Base-by-base conservation (phyloP, 2,113 vertebrate genomes). In the Uria aalge region DNA sequence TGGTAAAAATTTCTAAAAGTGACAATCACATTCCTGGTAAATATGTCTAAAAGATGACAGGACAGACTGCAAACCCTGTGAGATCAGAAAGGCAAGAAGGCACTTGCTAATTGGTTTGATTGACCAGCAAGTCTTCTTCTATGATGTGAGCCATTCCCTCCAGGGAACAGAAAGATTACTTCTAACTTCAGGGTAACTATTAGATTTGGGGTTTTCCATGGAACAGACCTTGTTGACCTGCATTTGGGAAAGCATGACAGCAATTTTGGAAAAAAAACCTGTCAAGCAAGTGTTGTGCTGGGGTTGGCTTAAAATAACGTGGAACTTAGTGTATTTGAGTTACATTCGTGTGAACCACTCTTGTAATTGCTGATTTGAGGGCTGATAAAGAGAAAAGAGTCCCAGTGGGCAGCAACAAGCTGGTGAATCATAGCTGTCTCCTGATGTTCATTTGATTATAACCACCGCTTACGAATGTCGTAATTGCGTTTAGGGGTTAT, bases 401-500 rank as follows among this genome's bases (percentile, higher is more conserved):
- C 56, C 64, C 68, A 80, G 48, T n/a, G 22, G 86, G 64, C 60
- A 91, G 68, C 34, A 84, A 73, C 41, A 92, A 84, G 52, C 47
- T 87, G 60, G 55, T 91, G 89, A 94, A 89, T 91, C 86, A 81
- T 41, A 88, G 60, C 76, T 81, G 73, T 36, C 68, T 95, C 22
- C 56, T 85, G 64, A 77, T 87, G n/a, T 77, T 91, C n/a, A 62
- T 86, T 64, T 89, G 89, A 71, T 94, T 94, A 87, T 78, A 93
- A 87, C 63, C 72, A 81, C 66, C 81, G 40, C 3, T 91, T 74
- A 91, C 68, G 64, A 86, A 88, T 68, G 64, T 43, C 30, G 30
- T 78, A 86, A 83, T 67, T 74, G 43, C 8, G 5, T 85, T 85
- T 48, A 76, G 59, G 59, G 24, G 41, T 78, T 95, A 92, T 94